Evolutionary conservation across 1,140 invertebrate genomes (phyloP), one percentile per base, ranked within the genome.

Genomic region (Cotesia chilonis): DNA sequence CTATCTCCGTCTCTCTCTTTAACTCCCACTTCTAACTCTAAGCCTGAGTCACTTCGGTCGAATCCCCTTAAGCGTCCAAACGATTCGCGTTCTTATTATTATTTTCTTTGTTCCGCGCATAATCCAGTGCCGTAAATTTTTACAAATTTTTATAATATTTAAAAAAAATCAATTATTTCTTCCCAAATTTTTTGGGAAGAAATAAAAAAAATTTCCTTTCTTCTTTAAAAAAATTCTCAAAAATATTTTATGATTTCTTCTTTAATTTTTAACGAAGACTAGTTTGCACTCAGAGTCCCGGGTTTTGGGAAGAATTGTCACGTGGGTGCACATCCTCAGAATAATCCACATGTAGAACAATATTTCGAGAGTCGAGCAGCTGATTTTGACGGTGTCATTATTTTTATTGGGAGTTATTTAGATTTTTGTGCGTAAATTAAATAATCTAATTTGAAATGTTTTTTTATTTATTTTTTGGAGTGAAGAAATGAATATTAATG

Each of bases 321-420:
- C 60, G 0, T 4, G 10, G 35, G 35, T 63, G 60, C 12, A 5
- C 4, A 4, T 41, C 60, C 10, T 63, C 10, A 36, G 20, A 57
- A n/a, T 41, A 28, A 36, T 63, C 60, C 37, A 63, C 60, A 63
- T 63, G 35, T 36, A 60, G 35, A n/a, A 17, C 35, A 28, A 28
- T 28, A 28, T 28, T 28, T n/a, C 5, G 57, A 17, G 17, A 10
- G 4, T 38, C 60, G 35, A 63, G 60, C 60, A 63, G 60, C 60
- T 63, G 60, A 63, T 63, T 63, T 63, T 63, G 60, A 63, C 60
- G 35, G 35, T 63, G 36, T 6, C 60, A 63, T 36, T 63, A 10
- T 63, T 12, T 28, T 28, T 28, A 28, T 28, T 28, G 28, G 3
- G 28, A 28, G 28, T 28, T 28, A 28, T 28, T 28, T 28, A 28